Evolutionary conservation across 2,888 invertebrate genomes (phyloP).

Genomic region (Mimumesa dahlbomi): DNA sequence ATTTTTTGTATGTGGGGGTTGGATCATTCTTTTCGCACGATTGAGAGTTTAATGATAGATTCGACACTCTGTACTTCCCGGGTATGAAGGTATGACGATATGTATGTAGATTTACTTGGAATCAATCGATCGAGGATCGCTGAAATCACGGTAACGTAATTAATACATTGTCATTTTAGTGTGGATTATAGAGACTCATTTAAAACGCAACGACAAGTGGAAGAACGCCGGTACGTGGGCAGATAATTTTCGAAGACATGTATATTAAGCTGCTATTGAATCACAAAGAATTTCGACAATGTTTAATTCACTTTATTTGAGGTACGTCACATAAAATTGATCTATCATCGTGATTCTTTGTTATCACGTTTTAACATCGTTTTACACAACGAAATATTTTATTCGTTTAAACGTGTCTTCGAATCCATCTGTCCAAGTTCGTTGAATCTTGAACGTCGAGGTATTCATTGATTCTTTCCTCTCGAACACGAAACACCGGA

Average conservation of each 20-base stretch:
- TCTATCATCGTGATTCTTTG: background rate
- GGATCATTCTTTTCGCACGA: too few species aligned
- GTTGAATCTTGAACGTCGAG: constrained; percentile 4
- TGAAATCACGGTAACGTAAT: background rate
- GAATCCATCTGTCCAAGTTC: constrained; percentile 13
- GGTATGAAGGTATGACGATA: too few species aligned
- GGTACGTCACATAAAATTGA: too few species aligned
- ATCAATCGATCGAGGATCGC: too few species aligned
- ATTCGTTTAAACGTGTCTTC: background rate
- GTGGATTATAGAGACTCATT: background rate
- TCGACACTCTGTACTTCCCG: too few species aligned
- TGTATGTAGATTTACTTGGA: too few species aligned
- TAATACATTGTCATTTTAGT: background rate
- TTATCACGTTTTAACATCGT: background rate
- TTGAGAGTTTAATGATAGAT: too few species aligned
- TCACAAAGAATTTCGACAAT: background rate
- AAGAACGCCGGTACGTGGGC: constrained; percentile 10
- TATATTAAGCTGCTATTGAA: too few species aligned
- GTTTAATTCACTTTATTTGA: too few species aligned
- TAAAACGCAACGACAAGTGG: background rate
- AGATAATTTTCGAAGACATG: constrained; percentile 4
- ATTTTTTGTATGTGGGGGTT: too few species aligned
- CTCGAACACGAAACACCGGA: constrained; percentile 18
- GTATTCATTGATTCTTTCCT: constrained; percentile 14
- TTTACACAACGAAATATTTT: background rate